Conservation (phyloP, 2,888 invertebrate species). For the Scrobipalpa atriplicella region DNA sequence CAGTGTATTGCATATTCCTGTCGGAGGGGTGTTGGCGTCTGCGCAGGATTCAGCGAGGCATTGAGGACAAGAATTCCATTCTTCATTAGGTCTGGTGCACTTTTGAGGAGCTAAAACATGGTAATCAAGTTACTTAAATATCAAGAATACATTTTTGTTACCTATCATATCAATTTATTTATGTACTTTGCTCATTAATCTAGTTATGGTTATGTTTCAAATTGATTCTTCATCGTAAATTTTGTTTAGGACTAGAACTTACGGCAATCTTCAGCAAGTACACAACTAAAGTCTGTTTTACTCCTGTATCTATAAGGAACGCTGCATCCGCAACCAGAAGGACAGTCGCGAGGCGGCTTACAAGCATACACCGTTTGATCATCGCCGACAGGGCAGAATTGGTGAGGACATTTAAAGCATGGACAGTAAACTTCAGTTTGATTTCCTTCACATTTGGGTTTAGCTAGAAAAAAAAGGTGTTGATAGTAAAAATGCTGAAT, state of each 20-base stretch:
- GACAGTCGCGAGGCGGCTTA: constrained; percentile 36
- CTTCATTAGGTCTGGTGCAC: constrained; percentile 52
- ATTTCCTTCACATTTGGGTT: constrained; percentile 7
- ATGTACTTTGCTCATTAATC: no score
- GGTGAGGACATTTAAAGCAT: constrained; percentile 11
- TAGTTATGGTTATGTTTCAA: no score
- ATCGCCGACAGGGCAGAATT: constrained; percentile 6
- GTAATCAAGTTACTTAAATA: no score
- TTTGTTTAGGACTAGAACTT: no score
- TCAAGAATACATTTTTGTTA: no score
- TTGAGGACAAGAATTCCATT: constrained; percentile 48
- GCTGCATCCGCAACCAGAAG: constrained; percentile 44
- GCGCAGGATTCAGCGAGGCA: constrained; percentile 49
- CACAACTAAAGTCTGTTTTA: constrained; percentile 36
- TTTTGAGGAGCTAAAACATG: constrained; percentile 44
- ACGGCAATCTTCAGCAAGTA: constrained; percentile 47
- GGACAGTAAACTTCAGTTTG: constrained; percentile 8
- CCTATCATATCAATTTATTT: no score
- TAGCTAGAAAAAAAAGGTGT: not conserved
- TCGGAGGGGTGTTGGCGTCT: constrained; percentile 39
- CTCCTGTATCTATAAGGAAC: constrained; percentile 39
- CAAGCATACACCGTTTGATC: not conserved
- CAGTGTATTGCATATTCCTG: constrained; percentile 45
- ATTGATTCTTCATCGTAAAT: no score
- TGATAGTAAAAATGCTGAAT: no score